Evolutionary conservation across 2,888 invertebrate genomes (phyloP).

Genomic region (Glyphotaelius pellucidus): DNA sequence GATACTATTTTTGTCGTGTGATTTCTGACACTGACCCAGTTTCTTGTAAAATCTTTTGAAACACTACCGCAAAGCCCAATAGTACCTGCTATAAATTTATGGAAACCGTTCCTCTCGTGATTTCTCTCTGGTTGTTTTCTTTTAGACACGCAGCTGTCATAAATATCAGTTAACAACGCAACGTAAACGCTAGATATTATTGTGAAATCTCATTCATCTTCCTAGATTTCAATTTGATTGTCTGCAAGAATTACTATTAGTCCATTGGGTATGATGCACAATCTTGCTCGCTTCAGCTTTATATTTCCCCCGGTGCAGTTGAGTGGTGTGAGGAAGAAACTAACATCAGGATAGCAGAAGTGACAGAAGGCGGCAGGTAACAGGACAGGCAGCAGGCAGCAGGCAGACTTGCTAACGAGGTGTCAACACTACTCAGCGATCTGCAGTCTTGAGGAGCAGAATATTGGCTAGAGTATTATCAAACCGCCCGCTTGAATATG

Average conservation of each 20-base stretch:
- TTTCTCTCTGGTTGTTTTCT: background rate
- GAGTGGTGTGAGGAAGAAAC: background rate
- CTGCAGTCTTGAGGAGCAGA: slow-evolving; percentile 4
- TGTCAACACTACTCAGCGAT: slow-evolving; percentile 46
- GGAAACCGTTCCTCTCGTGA: background rate
- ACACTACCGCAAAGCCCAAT: background rate
- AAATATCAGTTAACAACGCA: background rate
- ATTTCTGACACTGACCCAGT: background rate
- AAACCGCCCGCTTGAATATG: background rate
- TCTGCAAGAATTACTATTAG: background rate
- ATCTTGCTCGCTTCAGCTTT: background rate
- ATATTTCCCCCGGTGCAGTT: background rate
- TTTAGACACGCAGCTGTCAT: background rate
- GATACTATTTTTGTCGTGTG: background rate
- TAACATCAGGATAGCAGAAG: background rate
- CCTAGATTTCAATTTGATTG: background rate
- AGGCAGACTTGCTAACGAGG: slow-evolving; percentile 43
- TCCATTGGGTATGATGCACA: background rate
- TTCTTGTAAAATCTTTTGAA: background rate
- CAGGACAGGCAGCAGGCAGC: background rate
- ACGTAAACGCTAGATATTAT: background rate
- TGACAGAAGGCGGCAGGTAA: slow-evolving; percentile 3
- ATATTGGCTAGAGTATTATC: slow-evolving; percentile 12
- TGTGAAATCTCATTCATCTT: background rate
- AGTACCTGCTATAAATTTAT: background rate